These are phyloP conservation scores for Holotrichia oblita DNA, from an alignment of 1,140 invertebrate species.

Conservation along the genomic window DNA sequence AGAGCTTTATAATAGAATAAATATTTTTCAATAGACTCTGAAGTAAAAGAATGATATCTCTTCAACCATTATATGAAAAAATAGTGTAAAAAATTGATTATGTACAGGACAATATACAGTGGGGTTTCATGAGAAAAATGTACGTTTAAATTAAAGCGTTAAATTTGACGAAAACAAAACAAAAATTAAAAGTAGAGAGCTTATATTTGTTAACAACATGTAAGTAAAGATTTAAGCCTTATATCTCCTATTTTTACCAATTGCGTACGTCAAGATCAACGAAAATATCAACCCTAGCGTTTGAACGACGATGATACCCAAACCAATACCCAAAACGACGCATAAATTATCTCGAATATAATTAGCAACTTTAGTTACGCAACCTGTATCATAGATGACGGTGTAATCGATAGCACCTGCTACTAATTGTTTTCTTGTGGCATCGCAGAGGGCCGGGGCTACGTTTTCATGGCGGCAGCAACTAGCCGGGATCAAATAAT, in stretches of 20 bases:
- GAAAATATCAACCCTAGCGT: slow-evolving; percentile 81
- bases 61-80: neutral
- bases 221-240: slow-evolving; percentile 78
- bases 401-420: slow-evolving; percentile 51
- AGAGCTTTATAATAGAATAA: neutral
- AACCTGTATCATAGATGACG: slow-evolving; percentile 69
- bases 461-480: slow-evolving; percentile 61
- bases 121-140: neutral
- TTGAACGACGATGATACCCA: slow-evolving; percentile 74
- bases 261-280: slow-evolving; percentile 80
- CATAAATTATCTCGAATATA: slow-evolving; percentile 69
- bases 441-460: slow-evolving; percentile 56
- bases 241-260: slow-evolving; percentile 72
- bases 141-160: neutral
- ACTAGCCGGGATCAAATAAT: slow-evolving; percentile 63
- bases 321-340: slow-evolving; percentile 71
- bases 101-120: neutral
- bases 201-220: slow-evolving; percentile 31
- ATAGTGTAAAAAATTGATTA: neutral
- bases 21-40: neutral
- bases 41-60: neutral
- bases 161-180: neutral
- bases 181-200: slow-evolving; percentile 34
- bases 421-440: slow-evolving; percentile 52
- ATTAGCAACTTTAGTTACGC: slow-evolving; percentile 74